Base-by-base conservation (phyloP, 2,888 invertebrate species). In the Crossocerus cetratus region DNA sequence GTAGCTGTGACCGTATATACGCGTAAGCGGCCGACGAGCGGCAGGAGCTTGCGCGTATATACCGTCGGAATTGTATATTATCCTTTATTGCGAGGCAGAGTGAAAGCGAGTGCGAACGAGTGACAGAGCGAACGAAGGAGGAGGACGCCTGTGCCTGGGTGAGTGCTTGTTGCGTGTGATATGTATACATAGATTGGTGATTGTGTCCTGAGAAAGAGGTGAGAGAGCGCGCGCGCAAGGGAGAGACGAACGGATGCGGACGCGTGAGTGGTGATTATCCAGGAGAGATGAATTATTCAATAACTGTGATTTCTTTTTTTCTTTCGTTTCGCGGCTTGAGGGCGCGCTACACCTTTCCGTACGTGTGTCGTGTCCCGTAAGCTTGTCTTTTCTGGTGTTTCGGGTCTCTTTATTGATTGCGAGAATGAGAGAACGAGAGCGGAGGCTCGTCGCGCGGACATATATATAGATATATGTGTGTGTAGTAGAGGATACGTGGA, bases 321-420 rank as follows among this genome's bases (percentile, higher is more conserved):
- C 5, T 14, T 16, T 16, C 18, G 16, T 18, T 18, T 18, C 53
- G 18, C 18, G 13, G 58, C 32, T 14, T 14, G 58, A 23, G 58
- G 23, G 58, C 18, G 58, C 18, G 58, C 32, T 32, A 32, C 8
- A 4, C 32, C 32, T 32, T 66, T 65, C 73, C 58, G 62, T 66
- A 63, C 62, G 63, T 60, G 63, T 61, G 55, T 44, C 21, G 58
- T 49, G 16, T 49, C n/a, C 42, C 44, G 42, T 59, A 70, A 56
- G 63, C 62, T 63, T 64, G 63, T 74, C 75, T 75, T 74, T 74
- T 75, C 69, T 74, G 75, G 75, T 75, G 65, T 75, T 75, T 69
- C 69, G 65, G 43, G 32, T 32, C 32, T 58, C 65, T 71, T 16
- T 14, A 49, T 49, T 16, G 49, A 49, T 16, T 49, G 49, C 14